A percentile compares a stretch with the other conserved stretches of the same genome.
Evolutionary conservation across 2,888 invertebrate species (phyloP).

Genomic region (Boloria euphrosyne): DNA sequence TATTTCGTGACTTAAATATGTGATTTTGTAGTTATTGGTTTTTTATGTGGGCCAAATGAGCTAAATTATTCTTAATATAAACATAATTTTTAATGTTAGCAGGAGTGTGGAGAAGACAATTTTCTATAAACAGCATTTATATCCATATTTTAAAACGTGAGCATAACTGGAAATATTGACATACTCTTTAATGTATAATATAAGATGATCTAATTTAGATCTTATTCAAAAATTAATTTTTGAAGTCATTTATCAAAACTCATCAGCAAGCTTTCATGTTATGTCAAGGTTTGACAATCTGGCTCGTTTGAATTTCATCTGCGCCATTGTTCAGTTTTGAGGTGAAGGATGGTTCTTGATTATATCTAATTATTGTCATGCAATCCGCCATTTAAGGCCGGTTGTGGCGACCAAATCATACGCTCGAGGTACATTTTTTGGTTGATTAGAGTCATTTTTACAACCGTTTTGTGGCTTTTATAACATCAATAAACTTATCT

Average conservation of each 20-base stretch:
- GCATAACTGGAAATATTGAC: not conserved
- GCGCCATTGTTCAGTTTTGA: constrained; percentile 46
- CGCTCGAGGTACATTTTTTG: constrained; percentile 22
- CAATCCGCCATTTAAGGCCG: constrained; percentile 52
- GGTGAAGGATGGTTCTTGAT: constrained; percentile 61
- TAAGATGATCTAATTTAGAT: not conserved
- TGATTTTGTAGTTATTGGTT: no score
- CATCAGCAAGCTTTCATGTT: constrained; percentile 19
- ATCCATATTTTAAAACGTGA: no score
- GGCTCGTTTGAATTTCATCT: constrained; percentile 35
- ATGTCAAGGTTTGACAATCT: constrained; percentile 33
- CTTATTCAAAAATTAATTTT: not conserved
- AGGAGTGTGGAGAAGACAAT: no score
- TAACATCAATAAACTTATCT: not conserved
- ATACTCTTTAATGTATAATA: not conserved
- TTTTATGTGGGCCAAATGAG: no score
- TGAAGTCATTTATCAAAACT: not conserved
- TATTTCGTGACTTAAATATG: no score
- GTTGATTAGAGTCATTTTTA: constrained; percentile 7
- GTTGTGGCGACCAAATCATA: constrained; percentile 41
- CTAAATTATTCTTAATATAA: no score
- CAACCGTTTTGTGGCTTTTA: not conserved
- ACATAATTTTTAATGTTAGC: no score
- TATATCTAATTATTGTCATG: constrained; percentile 61
- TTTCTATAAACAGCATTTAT: no score